Base-by-base conservation (phyloP, 2,797 vertebrate genomes). In the Geotrypetes seraphini region DNA sequence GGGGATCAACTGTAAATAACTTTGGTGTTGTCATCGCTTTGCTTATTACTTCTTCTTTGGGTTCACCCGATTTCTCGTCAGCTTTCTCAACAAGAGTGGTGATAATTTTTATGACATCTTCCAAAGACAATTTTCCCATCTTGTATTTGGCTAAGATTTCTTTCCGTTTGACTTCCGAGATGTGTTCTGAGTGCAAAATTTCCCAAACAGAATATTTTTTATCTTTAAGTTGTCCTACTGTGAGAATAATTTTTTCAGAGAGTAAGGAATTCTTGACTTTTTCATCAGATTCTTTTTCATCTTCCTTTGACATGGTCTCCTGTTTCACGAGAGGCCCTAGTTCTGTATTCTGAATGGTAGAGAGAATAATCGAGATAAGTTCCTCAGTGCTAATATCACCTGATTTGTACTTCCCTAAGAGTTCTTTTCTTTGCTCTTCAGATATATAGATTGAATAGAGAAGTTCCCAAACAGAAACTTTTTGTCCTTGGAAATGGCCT, bases 191-290 rank as follows among this genome's bases (percentile, higher is more conserved):
- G 6, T 48, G 47, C 22, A 74, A 83, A 6, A 94, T 49, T 17
- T 91, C 87, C 92, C 91, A 95, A 19, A 92, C 4, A 3, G 91
- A 88, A 39, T 83, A 66, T 0, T 20, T 49, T 39, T 80, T 85
- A 8, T 50, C 70, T n/a, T 69, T 83, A 37, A 93, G 92, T 48
- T 72, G 78, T 2, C 91, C 91, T 2, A 79, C 47, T 1, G 25
- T 59, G 22, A 90, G 53, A 2, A 39, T 26, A 3, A 79, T 33
- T 2, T 31, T 47, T 33, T 51, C 72, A 6, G 67, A 60, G 36
- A 28, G 46, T 33, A 95, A 58, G 0, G 8, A 36, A 19, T 75
- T 66, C 3, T 59, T 79, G 0, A 71, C 81, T 5, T 38, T 26
- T 7, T 85, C 71, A 1, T 86, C 73, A 7, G n/a, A n/a, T n/a